Conservation (phyloP, 2,888 invertebrate species). For the Lissocephala sabroskyi region DNA sequence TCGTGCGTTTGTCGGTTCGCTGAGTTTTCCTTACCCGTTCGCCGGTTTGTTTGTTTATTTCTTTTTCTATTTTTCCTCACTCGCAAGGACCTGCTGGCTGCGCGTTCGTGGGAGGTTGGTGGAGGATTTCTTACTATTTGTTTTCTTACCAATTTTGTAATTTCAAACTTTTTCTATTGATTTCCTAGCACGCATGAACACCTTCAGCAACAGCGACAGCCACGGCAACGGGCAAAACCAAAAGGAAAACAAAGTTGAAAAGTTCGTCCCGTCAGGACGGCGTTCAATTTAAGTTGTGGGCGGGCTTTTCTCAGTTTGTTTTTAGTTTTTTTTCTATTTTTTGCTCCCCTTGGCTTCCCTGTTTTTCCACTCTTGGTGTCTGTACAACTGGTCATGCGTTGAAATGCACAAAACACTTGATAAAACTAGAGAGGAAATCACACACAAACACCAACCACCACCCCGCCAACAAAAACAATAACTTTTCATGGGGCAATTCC, state of each 20-base stretch:
- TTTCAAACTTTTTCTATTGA: conserved; percentile 63
- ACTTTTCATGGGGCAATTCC: no score
- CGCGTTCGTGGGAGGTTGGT: conserved; percentile 8
- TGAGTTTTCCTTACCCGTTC: conserved; percentile 12
- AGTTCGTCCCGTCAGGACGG: conserved; percentile 25
- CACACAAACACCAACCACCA: not conserved
- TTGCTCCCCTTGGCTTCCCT: no score
- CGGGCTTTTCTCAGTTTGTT: conserved; percentile 18
- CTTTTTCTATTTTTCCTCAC: conserved; percentile 11
- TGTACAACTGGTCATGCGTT: conserved; percentile 52
- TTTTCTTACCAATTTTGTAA: conserved; percentile 63
- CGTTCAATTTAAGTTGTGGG: conserved; percentile 59
- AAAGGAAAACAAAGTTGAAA: conserved; percentile 43
- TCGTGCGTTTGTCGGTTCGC: no score
- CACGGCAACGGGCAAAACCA: conserved; percentile 35
- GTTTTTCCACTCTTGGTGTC: no score
- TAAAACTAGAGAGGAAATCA: conserved; percentile 12
- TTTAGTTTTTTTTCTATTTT: conserved; percentile 11
- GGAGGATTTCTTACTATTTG: conserved; percentile 44
- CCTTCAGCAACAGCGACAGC: conserved; percentile 49
- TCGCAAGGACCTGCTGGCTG: conserved; percentile 2
- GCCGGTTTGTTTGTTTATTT: conserved; percentile 24
- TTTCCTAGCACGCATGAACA: conserved; percentile 62
- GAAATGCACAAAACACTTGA: conserved; percentile 41
- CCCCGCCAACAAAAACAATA: conserved; percentile 15